phyloP scores from a whole-genome alignment of 2,797 vertebrate species.

The Ataeniobius toweri region DNA sequence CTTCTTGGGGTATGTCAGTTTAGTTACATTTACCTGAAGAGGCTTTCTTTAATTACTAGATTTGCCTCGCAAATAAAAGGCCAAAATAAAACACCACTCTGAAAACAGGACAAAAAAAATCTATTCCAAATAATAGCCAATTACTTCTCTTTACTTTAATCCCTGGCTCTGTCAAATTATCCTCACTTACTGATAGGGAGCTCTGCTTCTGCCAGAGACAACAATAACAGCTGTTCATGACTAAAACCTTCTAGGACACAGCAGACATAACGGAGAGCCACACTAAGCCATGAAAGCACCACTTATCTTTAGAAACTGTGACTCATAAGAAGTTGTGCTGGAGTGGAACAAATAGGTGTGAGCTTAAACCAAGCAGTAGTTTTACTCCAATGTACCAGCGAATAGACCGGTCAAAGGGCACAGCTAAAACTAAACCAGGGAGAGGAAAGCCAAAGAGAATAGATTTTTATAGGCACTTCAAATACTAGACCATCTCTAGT shows the following conservation, averaged over 20 bases:
- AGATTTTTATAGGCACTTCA: not conserved
- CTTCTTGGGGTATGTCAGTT: too few species aligned
- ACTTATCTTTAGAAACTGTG: constrained; percentile 61
- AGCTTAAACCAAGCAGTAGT: constrained; percentile 52
- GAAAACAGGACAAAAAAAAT: not conserved
- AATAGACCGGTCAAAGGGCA: constrained; percentile 9
- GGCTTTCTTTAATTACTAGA: not conserved
- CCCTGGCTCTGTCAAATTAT: not conserved
- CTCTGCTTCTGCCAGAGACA: constrained; percentile 1
- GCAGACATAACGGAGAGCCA: constrained; percentile 23
- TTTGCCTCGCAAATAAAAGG: not conserved
- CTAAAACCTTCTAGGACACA: constrained; percentile 19
- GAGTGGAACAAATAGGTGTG: constrained; percentile 58
- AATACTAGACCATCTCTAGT: not conserved
- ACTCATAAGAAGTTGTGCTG: constrained; percentile 54
- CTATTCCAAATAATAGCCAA: not conserved
- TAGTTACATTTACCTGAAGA: not conserved
- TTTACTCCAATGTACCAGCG: constrained; percentile 22
- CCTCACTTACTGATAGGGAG: constrained; percentile 8
- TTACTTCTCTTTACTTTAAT: not conserved
- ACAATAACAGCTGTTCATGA: constrained; percentile 25
- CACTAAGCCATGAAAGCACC: constrained; percentile 43
- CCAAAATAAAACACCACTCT: not conserved
- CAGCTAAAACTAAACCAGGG: constrained; percentile 14
- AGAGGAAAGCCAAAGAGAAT: not conserved